phyloP scores from a whole-genome alignment of 2,888 invertebrate species.

The Mechanitis messenoides region DNA sequence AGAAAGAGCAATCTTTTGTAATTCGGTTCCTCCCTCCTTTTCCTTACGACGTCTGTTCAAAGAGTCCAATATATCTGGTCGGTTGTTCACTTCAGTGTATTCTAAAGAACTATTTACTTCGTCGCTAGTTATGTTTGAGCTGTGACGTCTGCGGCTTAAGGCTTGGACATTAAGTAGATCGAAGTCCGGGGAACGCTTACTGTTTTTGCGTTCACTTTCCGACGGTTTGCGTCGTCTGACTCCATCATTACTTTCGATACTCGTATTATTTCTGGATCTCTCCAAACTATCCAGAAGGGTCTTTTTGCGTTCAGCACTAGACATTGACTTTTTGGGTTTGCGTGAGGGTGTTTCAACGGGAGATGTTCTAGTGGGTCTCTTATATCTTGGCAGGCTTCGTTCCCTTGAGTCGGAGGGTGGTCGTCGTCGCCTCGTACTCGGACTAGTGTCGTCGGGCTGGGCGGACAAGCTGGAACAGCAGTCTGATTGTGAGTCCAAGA shows the following conservation, averaged over 20 bases:
- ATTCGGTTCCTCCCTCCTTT: conserved; percentile 53
- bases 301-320: conserved; percentile 72
- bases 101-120: conserved; percentile 70
- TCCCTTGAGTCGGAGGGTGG: conserved; percentile 66
- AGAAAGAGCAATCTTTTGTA: conserved; percentile 61
- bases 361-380: conserved; percentile 56
- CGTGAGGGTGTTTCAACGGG: conserved; percentile 60
- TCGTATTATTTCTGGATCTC: conserved; percentile 67
- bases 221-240: conserved; percentile 58
- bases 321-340: conserved; percentile 71
- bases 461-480: conserved; percentile 88
- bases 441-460: conserved; percentile 67
- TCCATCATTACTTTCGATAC: conserved; percentile 69
- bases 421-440: conserved; percentile 53
- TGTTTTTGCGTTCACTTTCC: conserved; percentile 59
- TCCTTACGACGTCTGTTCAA: conserved; percentile 53
- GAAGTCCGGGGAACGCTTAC: conserved; percentile 67
- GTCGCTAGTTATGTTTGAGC: conserved; percentile 70
- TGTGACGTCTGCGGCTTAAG: conserved; percentile 62
- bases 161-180: conserved; percentile 65
- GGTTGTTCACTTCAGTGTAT: conserved; percentile 68
- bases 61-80: conserved; percentile 69
- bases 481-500: conserved; percentile 92
- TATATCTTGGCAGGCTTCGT: conserved; percentile 56
- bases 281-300: conserved; percentile 67